phyloP scores from a whole-genome alignment of 2,888 invertebrate species.

The Lydus trimaculatus region DNA sequence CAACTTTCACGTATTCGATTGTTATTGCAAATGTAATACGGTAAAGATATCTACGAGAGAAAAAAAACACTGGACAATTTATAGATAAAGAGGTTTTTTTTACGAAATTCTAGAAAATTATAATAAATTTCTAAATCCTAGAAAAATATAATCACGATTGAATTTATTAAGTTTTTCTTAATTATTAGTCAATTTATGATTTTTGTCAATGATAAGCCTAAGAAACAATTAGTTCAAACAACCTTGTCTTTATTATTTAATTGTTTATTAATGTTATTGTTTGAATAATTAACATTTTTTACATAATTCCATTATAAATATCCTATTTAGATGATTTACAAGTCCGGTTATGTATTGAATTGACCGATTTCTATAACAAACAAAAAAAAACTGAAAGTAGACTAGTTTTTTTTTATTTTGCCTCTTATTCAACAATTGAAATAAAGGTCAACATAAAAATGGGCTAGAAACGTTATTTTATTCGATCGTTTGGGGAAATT shows the following conservation, averaged over 20 bases:
- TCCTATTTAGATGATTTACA: neutral
- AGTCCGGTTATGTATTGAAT: neutral
- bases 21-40: neutral
- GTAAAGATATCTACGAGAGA: no score
- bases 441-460: no score
- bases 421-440: neutral
- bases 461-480: no score
- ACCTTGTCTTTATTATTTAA: neutral
- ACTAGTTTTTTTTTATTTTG: neutral
- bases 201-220: neutral
- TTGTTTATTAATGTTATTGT: neutral
- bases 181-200: no score
- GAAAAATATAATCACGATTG: no score
- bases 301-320: neutral
- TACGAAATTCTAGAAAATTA: neutral
- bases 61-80: neutral
- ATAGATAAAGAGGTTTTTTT: neutral
- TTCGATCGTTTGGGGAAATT: no score
- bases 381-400: neutral
- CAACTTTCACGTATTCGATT: neutral
- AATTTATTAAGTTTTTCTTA: neutral
- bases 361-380: neutral
- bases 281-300: neutral
- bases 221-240: neutral
- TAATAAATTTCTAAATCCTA: neutral